phyloP scores from a whole-genome alignment of 2,888 invertebrate genomes.

The Chrysolina haemoptera region DNA sequence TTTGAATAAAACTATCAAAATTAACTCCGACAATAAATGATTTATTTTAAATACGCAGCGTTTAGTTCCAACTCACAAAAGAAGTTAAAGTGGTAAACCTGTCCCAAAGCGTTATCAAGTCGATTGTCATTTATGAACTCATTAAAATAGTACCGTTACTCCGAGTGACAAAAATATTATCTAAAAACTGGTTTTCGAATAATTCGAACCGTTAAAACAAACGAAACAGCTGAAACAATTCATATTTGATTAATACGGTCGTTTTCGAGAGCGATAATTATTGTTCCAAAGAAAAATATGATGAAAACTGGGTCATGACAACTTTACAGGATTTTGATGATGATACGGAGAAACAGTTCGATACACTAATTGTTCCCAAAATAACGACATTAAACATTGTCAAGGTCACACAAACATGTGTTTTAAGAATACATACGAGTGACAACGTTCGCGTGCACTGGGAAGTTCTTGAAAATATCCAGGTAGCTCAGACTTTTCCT shows the following conservation, averaged over 20 bases:
- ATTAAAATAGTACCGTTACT: slow-evolving; percentile 24
- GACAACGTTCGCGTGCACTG: too few species aligned
- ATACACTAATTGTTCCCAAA: neutral
- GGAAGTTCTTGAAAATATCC: too few species aligned
- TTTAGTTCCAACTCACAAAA: neutral
- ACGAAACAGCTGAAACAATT: slow-evolving; percentile 7
- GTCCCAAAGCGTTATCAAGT: neutral
- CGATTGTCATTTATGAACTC: neutral
- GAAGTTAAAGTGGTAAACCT: neutral
- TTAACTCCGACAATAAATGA: neutral
- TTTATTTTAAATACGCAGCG: neutral
- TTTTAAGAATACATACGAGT: too few species aligned
- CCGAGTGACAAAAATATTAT: slow-evolving; percentile 10
- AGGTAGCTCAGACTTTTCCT: too few species aligned
- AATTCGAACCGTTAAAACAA: slow-evolving; percentile 15
- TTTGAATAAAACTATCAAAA: neutral
- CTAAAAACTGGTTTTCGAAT: slow-evolving; percentile 22
- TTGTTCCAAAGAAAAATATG: slow-evolving; percentile 4
- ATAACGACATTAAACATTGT: neutral
- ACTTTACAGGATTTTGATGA: neutral
- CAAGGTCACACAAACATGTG: neutral
- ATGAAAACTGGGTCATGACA: neutral
- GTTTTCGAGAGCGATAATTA: slow-evolving; percentile 2
- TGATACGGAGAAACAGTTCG: neutral
- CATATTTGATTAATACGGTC: neutral